Base-by-base conservation (phyloP, 2,888 invertebrate genomes). In the Sympetrum striolatum region DNA sequence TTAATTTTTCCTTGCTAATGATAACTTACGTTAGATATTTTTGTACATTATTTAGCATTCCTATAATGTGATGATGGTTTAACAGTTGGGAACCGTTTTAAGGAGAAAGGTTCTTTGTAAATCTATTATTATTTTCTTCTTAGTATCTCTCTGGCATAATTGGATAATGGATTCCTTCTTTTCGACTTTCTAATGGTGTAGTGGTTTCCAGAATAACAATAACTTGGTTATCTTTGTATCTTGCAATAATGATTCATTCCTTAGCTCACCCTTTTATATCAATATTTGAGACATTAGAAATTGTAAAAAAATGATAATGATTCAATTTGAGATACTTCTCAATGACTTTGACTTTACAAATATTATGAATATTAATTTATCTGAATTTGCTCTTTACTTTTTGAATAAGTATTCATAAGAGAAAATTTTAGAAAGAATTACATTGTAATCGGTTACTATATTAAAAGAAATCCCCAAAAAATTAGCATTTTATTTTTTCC, bases 111-210 rank as follows among this genome's bases (percentile, higher is more conserved):
- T 25, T 25, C 31, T 10, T 73, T 73, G 73, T 73, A 73, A 73
- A 73, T 73, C 73, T 73, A n/a, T 73, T 12, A 4, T 25, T 86
- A 37, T 37, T 86, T n/a, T n/a, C 86, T 86, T 86, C 86, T 35
- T 86, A 86, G 86, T 37, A 37, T 60, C 60, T 86, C 5, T 86
- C 37, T 86, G 58, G 86, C 60, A 60, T 22, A 60, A 37, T 60
- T n/a, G 86, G 86, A 86, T 86, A 22, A n/a, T 31, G 25, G 53
- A 86, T 60, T 60, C 48, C 86, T 86, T 86, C 37, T 15, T 37
- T 18, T 60, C 58, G 37, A 22, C 86, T 86, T 86, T 86, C 86
- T 86, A 60, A 86, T 86, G 86, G 86, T 86, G 86, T 86, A 35
- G 18, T 86, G 86, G 86, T 86, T 86, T 86, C 86, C 35, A 22